Percentiles rank a stretch among this genome's conserved stretches.
Conservation (phyloP, 2,113 vertebrate genomes). For the Rattus norvegicus region DNA sequence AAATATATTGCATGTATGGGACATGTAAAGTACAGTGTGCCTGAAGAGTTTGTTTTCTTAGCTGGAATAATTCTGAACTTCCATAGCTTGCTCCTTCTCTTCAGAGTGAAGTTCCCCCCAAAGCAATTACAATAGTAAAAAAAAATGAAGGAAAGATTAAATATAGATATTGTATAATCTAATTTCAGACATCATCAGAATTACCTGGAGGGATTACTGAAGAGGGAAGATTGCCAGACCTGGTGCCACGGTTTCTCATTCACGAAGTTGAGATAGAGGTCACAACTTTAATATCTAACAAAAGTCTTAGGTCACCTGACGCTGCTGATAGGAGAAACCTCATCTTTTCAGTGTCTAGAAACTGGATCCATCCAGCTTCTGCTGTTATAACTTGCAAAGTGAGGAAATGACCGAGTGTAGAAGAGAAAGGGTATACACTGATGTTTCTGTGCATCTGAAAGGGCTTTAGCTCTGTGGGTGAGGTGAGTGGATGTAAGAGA, state of each 20-base stretch:
- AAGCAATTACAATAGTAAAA: conserved; percentile 12
- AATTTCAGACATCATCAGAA: not conserved
- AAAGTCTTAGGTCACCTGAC: not conserved
- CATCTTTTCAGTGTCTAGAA: not conserved
- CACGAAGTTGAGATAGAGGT: not conserved
- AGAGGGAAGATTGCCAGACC: not conserved
- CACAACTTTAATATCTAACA: not conserved
- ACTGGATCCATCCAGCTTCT: not conserved
- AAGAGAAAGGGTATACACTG: not conserved
- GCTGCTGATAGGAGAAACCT: not conserved
- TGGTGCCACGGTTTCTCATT: conserved; percentile 14
- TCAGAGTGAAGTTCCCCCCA: conserved; percentile 27
- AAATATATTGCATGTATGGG: not conserved
- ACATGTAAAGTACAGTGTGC: not conserved
- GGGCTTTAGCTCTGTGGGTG: not conserved
- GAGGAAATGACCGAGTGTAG: not conserved
- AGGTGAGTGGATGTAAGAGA: not conserved
- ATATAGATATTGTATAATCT: not conserved
- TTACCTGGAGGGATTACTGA: not conserved
- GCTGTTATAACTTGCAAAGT: not conserved
- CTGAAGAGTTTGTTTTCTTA: conserved; percentile 11
- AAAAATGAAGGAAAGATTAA: not conserved
- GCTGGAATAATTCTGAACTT: not conserved
- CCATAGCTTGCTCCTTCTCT: not conserved
- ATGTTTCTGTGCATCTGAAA: not conserved